Percentiles rank a stretch among this genome's conserved stretches.
Conservation (phyloP, 1,140 invertebrate species). For the Dendroctonus ponderosae region DNA sequence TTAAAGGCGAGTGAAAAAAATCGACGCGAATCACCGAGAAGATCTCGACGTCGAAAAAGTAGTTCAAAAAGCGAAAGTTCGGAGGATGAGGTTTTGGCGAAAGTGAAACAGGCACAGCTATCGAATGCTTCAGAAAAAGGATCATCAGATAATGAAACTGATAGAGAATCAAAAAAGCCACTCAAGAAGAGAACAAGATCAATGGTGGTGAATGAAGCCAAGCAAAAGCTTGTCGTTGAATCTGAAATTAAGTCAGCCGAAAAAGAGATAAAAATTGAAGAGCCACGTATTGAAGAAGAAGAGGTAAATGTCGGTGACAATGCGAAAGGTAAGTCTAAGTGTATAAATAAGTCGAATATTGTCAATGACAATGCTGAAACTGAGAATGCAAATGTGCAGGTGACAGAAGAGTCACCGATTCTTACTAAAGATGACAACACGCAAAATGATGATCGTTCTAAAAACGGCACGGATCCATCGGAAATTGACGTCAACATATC, state of each 20-base stretch:
- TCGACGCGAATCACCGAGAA: slow-evolving; percentile 7
- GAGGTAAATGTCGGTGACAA: slow-evolving; percentile 42
- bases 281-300: slow-evolving; percentile 25
- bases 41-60: slow-evolving; percentile 13
- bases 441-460: slow-evolving; percentile 33
- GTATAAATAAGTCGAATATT: slow-evolving; percentile 48
- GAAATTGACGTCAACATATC: slow-evolving; percentile 16
- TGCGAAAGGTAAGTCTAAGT: slow-evolving; percentile 50
- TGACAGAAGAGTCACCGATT: slow-evolving; percentile 46
- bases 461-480: slow-evolving; percentile 26
- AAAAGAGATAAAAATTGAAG: slow-evolving; percentile 6
- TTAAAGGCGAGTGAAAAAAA: slow-evolving; percentile 27
- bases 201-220: slow-evolving; percentile 2
- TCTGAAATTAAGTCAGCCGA: slow-evolving; percentile 3
- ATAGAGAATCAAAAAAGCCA: slow-evolving; percentile 26
- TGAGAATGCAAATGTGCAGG: slow-evolving; percentile 48
- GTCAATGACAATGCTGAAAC: slow-evolving; percentile 41
- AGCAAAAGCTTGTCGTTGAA: neutral
- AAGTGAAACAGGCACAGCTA: neutral
- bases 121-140: slow-evolving; percentile 11
- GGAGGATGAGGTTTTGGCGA: slow-evolving; percentile 14
- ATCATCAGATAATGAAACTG: slow-evolving; percentile 25
- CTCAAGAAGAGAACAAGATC: slow-evolving; percentile 26
- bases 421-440: slow-evolving; percentile 31
- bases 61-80: slow-evolving; percentile 22